Evolutionary conservation across 1,140 invertebrate genomes (phyloP), one percentile per base, ranked within the genome.

Genomic region (Radopholus similis): DNA sequence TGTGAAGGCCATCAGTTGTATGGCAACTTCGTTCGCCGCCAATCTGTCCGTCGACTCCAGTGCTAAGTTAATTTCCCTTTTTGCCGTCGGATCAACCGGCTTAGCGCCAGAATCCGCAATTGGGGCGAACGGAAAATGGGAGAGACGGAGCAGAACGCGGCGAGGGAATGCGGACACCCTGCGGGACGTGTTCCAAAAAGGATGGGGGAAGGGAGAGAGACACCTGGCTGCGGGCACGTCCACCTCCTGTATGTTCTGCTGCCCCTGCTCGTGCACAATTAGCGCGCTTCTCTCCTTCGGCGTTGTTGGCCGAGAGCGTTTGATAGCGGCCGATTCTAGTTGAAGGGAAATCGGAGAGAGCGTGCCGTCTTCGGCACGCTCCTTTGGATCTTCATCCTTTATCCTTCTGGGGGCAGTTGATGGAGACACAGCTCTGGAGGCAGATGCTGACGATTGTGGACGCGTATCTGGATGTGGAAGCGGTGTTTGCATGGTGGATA

Each of bases 1-100:
- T 28, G 21, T 62, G 28, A 73, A 57, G 40, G 23, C 72, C 62
- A 73, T 42, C 34, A 77, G 59, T 53, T 75, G 72, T 2, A 77
- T 6, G 15, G 74, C 44, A 28, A 73, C 32, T 54, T 73, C 69
- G 28, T 73, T 75, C 2, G 18, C 37, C 37, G 35, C 38, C 15
- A 30, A 63, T 71, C 69, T 30, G 53, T 53, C 23, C 30, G 35
- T 18, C 56, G 70, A 8, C 28, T 74, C 58, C 40, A 62, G 44
- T 28, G 40, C 58, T 40, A 62, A 42, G 2, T 26, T 18, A 62
- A 51, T 51, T 18, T 51, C 21, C 5, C 47, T 21, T 51, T 51
- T 51, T 51, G 18, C 47, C 47, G 30, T 23, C 21, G 47, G n/a
- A 15, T 51, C 18, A 15, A 51, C 30, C 1, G 18, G 18, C 15